Evolutionary conservation across 2,888 invertebrate species (phyloP).

Genomic region (Xestia sexstrigata): DNA sequence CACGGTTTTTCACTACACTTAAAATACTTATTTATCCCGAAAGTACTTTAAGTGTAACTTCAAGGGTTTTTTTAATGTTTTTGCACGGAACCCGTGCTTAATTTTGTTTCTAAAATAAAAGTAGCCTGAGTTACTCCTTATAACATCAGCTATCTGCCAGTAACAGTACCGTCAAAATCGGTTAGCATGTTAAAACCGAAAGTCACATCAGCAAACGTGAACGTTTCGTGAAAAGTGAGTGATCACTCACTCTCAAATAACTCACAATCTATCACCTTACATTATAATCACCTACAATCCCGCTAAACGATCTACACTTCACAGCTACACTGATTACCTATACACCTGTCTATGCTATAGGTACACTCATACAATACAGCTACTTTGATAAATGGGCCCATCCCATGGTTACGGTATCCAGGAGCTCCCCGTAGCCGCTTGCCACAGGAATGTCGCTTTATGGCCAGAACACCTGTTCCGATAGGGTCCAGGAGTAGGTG

Average conservation of each 20-base stretch:
- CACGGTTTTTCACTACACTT: no score
- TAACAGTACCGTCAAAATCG: no score
- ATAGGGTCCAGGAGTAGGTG: conserved; percentile 30
- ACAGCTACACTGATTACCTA: not conserved
- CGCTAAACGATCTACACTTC: not conserved
- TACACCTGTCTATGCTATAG: not conserved
- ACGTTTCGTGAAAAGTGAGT: no score
- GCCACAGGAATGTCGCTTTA: conserved; percentile 64
- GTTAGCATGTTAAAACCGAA: no score
- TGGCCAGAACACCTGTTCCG: conserved; percentile 70
- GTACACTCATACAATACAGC: conserved; percentile 34
- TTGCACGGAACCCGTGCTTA: no score
- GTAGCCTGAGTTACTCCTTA: no score
- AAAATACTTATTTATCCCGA: no score
- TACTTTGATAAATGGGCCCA: conserved; percentile 52
- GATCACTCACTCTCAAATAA: not conserved
- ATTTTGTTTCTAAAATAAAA: no score
- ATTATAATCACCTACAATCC: not conserved
- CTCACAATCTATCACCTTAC: not conserved
- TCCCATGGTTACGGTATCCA: conserved; percentile 56
- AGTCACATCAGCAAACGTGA: no score
- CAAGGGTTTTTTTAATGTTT: no score
- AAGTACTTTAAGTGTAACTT: no score
- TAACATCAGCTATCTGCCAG: no score
- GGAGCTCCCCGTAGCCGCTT: conserved; percentile 45